A percentile compares a stretch with the other conserved stretches of the same genome.
Evolutionary conservation across 1,140 invertebrate genomes (phyloP).

Genomic region (Oreohelix idahoensis): DNA sequence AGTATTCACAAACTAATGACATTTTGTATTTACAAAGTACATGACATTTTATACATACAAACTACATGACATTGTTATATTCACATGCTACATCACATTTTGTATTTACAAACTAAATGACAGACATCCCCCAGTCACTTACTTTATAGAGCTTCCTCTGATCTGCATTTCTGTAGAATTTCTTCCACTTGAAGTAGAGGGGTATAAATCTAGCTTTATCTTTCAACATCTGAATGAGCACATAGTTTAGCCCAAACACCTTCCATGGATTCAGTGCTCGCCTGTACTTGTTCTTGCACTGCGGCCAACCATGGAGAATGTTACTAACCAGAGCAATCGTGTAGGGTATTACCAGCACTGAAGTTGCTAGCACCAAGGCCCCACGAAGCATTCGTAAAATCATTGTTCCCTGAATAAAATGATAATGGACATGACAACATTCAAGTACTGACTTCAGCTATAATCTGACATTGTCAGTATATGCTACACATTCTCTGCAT

Average conservation of each 20-base stretch:
- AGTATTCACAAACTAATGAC: too few species aligned
- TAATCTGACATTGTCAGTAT: too few species aligned
- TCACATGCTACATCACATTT: too few species aligned
- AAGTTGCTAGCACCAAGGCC: slow-evolving; percentile 46
- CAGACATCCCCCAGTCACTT: too few species aligned
- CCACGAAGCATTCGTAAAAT: slow-evolving; percentile 41
- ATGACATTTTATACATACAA: too few species aligned
- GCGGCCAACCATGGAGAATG: slow-evolving; percentile 67
- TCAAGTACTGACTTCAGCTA: too few species aligned
- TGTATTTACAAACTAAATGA: too few species aligned
- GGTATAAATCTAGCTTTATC: slow-evolving; percentile 55
- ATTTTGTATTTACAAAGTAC: too few species aligned
- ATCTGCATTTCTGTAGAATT: slow-evolving; percentile 61
- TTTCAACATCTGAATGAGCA: slow-evolving; percentile 59
- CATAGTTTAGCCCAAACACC: slow-evolving; percentile 67
- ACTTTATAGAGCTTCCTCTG: slow-evolving; percentile 63
- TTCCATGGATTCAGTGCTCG: slow-evolving; percentile 66
- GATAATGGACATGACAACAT: too few species aligned
- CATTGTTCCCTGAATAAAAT: slow-evolving; percentile 42
- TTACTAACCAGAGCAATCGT: slow-evolving; percentile 62
- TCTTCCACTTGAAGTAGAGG: slow-evolving; percentile 61
- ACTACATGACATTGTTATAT: too few species aligned
- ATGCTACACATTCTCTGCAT: too few species aligned
- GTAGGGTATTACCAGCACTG: slow-evolving; percentile 65
- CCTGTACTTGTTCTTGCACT: slow-evolving; percentile 48